Percentiles rank a stretch among this genome's conserved stretches.
Evolutionary conservation across 2,113 vertebrate genomes (phyloP).

Genomic region (Manacus vitellinus): DNA sequence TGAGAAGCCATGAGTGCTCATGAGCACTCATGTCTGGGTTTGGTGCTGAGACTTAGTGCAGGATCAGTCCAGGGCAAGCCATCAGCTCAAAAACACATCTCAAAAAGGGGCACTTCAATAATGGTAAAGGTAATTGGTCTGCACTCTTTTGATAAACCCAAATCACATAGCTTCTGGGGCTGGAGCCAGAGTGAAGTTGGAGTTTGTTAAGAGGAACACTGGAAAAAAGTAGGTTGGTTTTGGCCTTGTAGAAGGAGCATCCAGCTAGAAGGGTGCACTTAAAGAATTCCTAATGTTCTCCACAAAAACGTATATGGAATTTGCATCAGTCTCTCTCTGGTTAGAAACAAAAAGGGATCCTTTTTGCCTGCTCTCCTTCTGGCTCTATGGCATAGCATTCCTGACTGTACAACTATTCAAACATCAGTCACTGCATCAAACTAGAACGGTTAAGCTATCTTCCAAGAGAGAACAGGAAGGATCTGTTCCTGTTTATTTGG

Average conservation of each 20-base stretch:
- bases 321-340: not conserved
- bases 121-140: not conserved
- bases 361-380: not conserved
- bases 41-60: not conserved
- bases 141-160: not conserved
- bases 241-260: not conserved
- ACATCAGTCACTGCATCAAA: not conserved
- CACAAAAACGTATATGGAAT: not conserved
- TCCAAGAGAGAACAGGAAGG: not conserved
- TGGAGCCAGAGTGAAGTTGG: not conserved
- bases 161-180: accelerated
- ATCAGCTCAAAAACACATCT: not conserved
- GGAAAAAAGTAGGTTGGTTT: not conserved
- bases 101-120: not conserved
- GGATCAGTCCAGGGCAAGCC: not conserved
- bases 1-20: not conserved
- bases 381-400: not conserved
- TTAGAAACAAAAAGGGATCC: not conserved
- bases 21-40: not conserved
- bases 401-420: not conserved
- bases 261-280: not conserved
- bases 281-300: not conserved
- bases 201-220: not conserved
- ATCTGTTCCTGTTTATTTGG: not conserved
- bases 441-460: not conserved